Percentiles rank a stretch among this genome's conserved stretches.
These are phyloP conservation scores for Polyodon spathula DNA, from an alignment of 2,113 vertebrate genomes.

Conservation along the genomic window DNA sequence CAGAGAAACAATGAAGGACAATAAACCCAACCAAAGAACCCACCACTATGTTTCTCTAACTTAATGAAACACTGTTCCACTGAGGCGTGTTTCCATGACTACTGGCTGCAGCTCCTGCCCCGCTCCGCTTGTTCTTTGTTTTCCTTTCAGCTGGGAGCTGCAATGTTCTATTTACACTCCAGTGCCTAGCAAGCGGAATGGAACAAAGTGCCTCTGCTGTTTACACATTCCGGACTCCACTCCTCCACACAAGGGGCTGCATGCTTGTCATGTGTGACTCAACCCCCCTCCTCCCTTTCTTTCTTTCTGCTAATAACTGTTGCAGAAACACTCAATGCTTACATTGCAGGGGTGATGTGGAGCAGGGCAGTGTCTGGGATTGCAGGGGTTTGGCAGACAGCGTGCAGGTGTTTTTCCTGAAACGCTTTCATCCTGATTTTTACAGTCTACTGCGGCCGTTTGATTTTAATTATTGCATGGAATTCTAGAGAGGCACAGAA, in stretches of 20 bases:
- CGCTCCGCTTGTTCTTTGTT: background rate
- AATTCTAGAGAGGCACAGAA: no score
- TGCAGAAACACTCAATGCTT: no score
- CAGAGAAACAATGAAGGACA: no score
- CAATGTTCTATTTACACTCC: conserved; percentile 5
- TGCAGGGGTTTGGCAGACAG: no score
- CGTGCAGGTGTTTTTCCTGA: no score
- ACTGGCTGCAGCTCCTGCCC: background rate
- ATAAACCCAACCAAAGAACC: no score
- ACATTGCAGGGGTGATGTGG: background rate
- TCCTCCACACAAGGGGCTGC: background rate
- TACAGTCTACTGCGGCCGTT: no score
- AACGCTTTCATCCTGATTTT: no score
- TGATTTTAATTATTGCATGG: no score
- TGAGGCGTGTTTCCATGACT: background rate
- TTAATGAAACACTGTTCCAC: no score
- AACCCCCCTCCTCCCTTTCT: background rate
- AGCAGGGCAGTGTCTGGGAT: background rate
- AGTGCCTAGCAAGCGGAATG: conserved; percentile 4
- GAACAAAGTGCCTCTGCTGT: conserved; percentile 4
- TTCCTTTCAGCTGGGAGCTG: background rate
- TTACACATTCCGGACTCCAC: background rate
- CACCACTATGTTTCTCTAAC: no score
- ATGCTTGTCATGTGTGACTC: background rate
- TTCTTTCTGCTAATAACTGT: background rate